These are phyloP conservation scores for Cynopterus sphinx DNA, from an alignment of 2,797 vertebrate species.

Conservation along the genomic window DNA sequence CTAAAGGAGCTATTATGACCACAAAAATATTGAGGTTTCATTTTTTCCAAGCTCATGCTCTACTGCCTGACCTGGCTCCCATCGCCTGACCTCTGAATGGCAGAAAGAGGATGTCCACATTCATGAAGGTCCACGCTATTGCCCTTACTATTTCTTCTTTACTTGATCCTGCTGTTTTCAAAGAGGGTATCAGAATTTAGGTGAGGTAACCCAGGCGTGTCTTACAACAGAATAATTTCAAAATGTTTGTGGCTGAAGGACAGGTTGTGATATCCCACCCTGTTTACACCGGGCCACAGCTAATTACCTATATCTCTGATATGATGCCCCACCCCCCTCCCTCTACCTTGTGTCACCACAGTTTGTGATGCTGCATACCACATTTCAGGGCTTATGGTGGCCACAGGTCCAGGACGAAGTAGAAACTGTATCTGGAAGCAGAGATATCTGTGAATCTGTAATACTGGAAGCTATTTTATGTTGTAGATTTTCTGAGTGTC, in stretches of 20 bases:
- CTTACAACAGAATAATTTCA: slow-evolving; percentile 23
- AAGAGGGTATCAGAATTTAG: background rate
- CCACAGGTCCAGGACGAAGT: slow-evolving; percentile 4
- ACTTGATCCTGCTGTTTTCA: background rate
- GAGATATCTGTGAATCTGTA: background rate
- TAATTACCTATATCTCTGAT: background rate
- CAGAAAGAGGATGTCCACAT: background rate
- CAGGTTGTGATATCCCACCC: background rate
- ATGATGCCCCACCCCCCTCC: background rate
- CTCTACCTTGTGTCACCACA: background rate
- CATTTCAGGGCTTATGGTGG: background rate
- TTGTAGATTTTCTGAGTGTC: background rate
- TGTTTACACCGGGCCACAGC: background rate
- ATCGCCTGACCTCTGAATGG: background rate
- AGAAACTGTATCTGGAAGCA: slow-evolving; percentile 31
- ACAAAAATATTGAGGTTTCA: background rate
- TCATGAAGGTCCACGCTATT: background rate
- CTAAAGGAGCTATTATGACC: background rate
- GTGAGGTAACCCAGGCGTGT: background rate
- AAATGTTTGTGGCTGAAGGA: background rate
- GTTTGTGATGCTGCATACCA: background rate
- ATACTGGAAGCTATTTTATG: slow-evolving; percentile 35
- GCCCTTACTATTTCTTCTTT: background rate
- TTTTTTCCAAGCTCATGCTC: background rate
- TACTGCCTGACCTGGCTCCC: background rate